phyloP scores from a whole-genome alignment of 2,113 vertebrate species.

The Burhinus bistriatus region DNA sequence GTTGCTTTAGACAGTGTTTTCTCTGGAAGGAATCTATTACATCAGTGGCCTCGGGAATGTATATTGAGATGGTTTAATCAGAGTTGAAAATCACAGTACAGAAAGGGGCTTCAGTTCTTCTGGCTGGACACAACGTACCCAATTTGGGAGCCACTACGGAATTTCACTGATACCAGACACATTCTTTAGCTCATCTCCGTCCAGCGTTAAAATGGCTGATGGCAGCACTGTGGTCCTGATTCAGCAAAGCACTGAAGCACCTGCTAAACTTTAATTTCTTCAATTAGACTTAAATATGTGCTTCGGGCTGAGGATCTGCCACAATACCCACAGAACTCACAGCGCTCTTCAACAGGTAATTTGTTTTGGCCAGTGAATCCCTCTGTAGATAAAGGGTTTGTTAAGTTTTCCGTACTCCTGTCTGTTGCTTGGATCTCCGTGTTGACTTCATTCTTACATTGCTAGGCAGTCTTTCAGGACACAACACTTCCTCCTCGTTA shows the following conservation, averaged over 20 bases:
- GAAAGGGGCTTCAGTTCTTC: slow-evolving; percentile 64
- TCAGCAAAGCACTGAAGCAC: not conserved
- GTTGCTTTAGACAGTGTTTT: not conserved
- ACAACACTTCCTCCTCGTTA: not conserved
- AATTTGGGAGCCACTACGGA: not conserved
- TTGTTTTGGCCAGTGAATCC: not conserved
- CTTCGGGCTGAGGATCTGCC: not conserved
- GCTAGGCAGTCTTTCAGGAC: not conserved
- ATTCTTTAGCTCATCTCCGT: not conserved
- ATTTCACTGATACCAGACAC: not conserved
- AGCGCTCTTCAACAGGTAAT: not conserved
- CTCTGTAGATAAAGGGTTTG: not conserved
- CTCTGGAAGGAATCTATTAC: slow-evolving; percentile 57
- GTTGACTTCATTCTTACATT: not conserved
- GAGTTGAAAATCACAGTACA: slow-evolving; percentile 48
- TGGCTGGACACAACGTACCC: not conserved
- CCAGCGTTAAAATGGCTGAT: not conserved
- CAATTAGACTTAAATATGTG: not conserved
- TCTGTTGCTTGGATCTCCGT: not conserved
- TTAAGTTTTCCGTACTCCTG: not conserved
- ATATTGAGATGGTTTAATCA: slow-evolving; percentile 19
- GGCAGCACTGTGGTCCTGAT: not conserved
- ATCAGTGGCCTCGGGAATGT: slow-evolving; percentile 46
- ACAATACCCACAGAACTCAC: slow-evolving; percentile 21
- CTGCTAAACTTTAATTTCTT: not conserved